phyloP scores from a whole-genome alignment of 2,113 vertebrate species.

The Notechis scutatus region DNA sequence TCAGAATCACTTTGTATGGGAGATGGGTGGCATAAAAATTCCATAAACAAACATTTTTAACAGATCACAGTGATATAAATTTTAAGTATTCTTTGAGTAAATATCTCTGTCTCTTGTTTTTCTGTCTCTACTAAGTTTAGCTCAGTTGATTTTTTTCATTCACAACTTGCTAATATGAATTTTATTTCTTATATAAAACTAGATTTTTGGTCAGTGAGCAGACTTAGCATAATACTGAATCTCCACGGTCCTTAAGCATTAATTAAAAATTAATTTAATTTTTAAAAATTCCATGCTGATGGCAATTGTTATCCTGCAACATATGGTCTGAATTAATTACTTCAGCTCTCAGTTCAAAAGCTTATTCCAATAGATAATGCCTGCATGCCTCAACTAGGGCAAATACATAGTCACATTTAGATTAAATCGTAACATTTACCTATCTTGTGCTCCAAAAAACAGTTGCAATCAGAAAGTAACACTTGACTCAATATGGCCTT shows the following conservation, averaged over 20 bases:
- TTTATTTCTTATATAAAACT: not conserved
- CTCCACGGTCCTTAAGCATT: not conserved
- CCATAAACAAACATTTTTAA: not conserved
- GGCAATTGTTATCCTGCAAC: not conserved
- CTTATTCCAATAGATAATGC: not conserved
- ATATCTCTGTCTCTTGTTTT: not conserved
- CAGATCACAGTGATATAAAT: not conserved
- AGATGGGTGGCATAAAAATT: not conserved
- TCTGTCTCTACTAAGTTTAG: not conserved
- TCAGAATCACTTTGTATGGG: not conserved
- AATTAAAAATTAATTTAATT: not conserved
- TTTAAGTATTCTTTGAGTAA: not conserved
- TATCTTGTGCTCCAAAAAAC: not conserved
- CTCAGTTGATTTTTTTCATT: not conserved
- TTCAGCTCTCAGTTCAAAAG: conserved; percentile 9
- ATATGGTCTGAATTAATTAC: conserved; percentile 7
- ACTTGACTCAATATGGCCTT: not conserved
- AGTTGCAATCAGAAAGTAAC: not conserved
- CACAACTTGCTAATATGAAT: not conserved
- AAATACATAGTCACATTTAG: not conserved
- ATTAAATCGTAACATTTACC: not conserved
- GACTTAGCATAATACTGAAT: not conserved
- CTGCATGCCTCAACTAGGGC: not conserved
- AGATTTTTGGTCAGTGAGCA: not conserved
- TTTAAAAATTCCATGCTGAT: not conserved